Evolutionary conservation across 2,797 vertebrate species (phyloP).

Genomic region (Avahi laniger): DNA sequence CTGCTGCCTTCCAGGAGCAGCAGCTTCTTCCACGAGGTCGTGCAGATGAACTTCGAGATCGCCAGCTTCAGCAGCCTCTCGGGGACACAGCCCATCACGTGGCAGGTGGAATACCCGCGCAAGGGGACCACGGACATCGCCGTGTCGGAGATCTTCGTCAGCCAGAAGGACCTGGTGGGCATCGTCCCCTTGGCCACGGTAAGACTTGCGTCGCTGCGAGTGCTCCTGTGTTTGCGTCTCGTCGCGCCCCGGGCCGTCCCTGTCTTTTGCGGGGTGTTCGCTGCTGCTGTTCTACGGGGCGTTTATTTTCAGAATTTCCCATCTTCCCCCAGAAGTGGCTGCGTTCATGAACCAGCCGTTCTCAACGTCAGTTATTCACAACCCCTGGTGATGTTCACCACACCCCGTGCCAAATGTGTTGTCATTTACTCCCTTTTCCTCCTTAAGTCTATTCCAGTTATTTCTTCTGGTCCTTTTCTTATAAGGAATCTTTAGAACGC

Average conservation of each 20-base stretch:
- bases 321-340: rapidly evolving
- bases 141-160: conserved; percentile 92
- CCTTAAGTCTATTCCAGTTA: rapidly evolving
- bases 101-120: conserved; percentile 95
- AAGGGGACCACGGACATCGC: conserved; percentile 88
- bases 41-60: conserved; percentile 94
- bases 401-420: rapidly evolving
- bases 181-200: conserved; percentile 97
- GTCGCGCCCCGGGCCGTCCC: rapidly evolving
- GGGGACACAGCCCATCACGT: conserved; percentile 93
- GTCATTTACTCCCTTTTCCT: background rate
- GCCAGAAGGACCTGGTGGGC: conserved; percentile 93
- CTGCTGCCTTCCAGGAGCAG: conserved; percentile 86
- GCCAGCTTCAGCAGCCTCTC: conserved; percentile 91
- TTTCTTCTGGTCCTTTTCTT: background rate
- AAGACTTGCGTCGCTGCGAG: conserved; percentile 75
- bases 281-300: rapidly evolving
- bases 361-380: background rate
- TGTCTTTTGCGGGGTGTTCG: rapidly evolving
- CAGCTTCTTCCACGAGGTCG: conserved; percentile 89
- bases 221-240: rapidly evolving
- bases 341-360: background rate
- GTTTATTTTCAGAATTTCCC: rapidly evolving
- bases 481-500: background rate
- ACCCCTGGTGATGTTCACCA: rapidly evolving